Percentiles rank a stretch among this genome's conserved stretches.
phyloP scores from a whole-genome alignment of 2,113 vertebrate species.

The Brachyhypopomus gauderio region DNA sequence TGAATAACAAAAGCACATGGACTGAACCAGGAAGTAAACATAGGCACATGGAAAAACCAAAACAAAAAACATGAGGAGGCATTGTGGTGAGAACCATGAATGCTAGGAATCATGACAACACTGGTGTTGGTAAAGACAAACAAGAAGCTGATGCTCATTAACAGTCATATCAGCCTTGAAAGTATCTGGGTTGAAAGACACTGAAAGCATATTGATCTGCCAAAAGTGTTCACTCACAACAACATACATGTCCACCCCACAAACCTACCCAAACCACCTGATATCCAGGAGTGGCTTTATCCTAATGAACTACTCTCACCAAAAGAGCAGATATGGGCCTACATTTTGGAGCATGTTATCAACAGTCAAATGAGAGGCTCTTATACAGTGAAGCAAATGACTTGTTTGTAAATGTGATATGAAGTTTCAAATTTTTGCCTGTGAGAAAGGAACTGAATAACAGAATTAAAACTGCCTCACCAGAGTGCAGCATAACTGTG shows the following conservation, averaged over 20 bases:
- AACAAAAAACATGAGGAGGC: too few relatives aligned
- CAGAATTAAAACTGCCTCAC: not conserved
- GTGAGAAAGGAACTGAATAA: conserved; percentile 22
- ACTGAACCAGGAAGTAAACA: too few relatives aligned
- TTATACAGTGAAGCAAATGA: conserved; percentile 32
- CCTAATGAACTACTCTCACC: conserved; percentile 16
- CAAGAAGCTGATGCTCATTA: not conserved
- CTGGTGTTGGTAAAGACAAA: not conserved
- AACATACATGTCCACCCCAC: conserved; percentile 7
- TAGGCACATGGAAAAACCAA: too few relatives aligned
- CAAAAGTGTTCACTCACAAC: conserved; percentile 33
- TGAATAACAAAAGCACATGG: too few relatives aligned
- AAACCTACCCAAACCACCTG: conserved; percentile 28
- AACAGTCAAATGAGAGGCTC: conserved; percentile 7
- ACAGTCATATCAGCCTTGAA: conserved; percentile 30
- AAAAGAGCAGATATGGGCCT: conserved; percentile 14
- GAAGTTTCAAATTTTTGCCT: not conserved
- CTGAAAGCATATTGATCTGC: conserved; percentile 16
- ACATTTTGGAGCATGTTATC: conserved; percentile 21
- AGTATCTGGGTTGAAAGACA: conserved; percentile 25
- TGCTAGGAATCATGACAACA: too few relatives aligned
- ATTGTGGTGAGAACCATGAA: too few relatives aligned
- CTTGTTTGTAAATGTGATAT: conserved; percentile 27
- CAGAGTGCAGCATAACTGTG: conserved; percentile 26
- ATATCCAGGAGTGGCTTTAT: conserved; percentile 36